Evolutionary conservation across 2,888 invertebrate species (phyloP), one percentile per base, ranked within the genome.

Genomic region (Pediacus dermestoides): DNA sequence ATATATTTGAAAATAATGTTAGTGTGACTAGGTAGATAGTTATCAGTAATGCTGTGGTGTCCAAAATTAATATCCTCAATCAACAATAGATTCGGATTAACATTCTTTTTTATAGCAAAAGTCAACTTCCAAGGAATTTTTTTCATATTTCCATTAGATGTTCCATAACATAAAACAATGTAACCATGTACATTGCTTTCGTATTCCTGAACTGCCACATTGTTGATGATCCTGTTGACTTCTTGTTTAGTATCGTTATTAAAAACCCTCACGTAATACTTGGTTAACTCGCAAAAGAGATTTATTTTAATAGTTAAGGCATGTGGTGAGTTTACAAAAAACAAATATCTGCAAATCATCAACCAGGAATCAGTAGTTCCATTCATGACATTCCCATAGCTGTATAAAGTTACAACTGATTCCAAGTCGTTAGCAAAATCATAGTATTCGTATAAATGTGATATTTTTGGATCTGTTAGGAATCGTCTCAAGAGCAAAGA

Each of bases 81-180:
- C 1, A 35, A 13, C 0, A 50, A 7, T 13, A 48, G n/a, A 12
- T 51, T 38, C 11, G 36, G 30, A 7, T 30, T 30, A 7, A 37
- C 28, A 8, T 27, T 30, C 15, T 46, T 50, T 14, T 43, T 37
- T 1, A 34, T 38, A 0, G 41, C 42, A 15, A 53, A 33, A 4
- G 37, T 27, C 7, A 67, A 35, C 30, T 63, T 63, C 54, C 57
- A 67, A 4, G 35, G 36, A 7, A 58, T 13, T 10, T 39, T 34
- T n/a, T 34, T 34, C 1, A 45, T 21, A n/a, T n/a, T n/a, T 8
- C 30, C 37, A 1, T 47, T 27, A 3, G 53, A 37, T 55, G 56
- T 63, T n/a, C 65, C 68, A 35, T 67, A 66, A 26, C 58, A 58
- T 1, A 67, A 33, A 2, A 66, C 45, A 0, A 67, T 67, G 34